phyloP scores from a whole-genome alignment of 2,797 vertebrate species.

The Coregonus ussuriensis region DNA sequence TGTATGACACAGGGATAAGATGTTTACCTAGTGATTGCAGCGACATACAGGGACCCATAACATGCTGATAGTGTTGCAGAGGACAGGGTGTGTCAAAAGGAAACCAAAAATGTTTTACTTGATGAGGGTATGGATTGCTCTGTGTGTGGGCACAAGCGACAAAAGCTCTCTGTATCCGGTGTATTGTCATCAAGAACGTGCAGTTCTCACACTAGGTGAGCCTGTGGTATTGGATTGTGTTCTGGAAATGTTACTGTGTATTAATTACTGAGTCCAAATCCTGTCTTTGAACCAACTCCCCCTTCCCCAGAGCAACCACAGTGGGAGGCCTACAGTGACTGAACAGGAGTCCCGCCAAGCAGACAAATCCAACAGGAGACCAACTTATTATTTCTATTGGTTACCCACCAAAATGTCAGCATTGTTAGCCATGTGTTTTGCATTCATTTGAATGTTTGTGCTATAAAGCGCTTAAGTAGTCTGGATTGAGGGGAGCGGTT shows the following conservation, averaged over 20 bases:
- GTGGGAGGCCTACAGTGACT: slow-evolving; percentile 20
- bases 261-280: slow-evolving; percentile 50
- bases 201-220: slow-evolving; percentile 10
- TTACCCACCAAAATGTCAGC: slow-evolving; percentile 17
- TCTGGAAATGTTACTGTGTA: slow-evolving; percentile 18
- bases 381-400: slow-evolving; percentile 23
- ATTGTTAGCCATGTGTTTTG: slow-evolving; percentile 27
- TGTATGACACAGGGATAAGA: not conserved
- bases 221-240: slow-evolving; percentile 10
- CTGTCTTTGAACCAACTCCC: slow-evolving; percentile 35
- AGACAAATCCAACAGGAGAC: slow-evolving; percentile 33
- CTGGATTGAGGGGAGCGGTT: slow-evolving; percentile 62
- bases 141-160: not conserved
- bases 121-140: not conserved
- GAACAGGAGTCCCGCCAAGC: slow-evolving; percentile 31
- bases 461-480: slow-evolving; percentile 66
- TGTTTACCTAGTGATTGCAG: not conserved
- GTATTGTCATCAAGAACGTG: not conserved
- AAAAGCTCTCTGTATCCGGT: not conserved
- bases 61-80: too few species aligned
- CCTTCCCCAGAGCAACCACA: slow-evolving; percentile 12
- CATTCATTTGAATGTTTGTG: slow-evolving; percentile 54
- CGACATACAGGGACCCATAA: not conserved
- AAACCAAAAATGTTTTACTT: not conserved
- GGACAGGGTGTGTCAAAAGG: not conserved